These are phyloP conservation scores for Xestia ashworthii DNA, from an alignment of 2,888 invertebrate species.

Conservation along the genomic window DNA sequence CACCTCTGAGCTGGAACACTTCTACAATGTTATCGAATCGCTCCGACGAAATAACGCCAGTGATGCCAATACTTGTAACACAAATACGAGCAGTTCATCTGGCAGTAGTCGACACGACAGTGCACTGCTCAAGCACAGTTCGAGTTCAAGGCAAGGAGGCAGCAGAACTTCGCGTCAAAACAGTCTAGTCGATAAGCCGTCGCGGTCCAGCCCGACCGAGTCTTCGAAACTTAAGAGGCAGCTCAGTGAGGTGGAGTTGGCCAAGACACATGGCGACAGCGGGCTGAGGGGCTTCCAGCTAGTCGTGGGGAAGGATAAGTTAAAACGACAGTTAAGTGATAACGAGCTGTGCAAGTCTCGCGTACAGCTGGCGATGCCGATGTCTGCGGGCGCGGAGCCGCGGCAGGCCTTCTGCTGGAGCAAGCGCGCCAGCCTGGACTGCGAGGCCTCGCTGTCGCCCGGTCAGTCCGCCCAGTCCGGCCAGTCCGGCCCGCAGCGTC, in stretches of 20 bases:
- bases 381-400: conserved; percentile 88
- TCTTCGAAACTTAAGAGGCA: conserved; percentile 78
- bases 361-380: conserved; percentile 85
- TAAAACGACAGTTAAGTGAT: conserved; percentile 86
- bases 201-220: conserved; percentile 74
- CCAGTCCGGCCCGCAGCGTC: conserved; percentile 53
- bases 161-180: conserved; percentile 79
- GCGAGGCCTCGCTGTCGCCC: conserved; percentile 74
- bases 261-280: conserved; percentile 67
- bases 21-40: conserved; percentile 85
- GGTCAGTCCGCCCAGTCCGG: neutral
- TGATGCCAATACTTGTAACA: conserved; percentile 71
- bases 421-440: conserved; percentile 80
- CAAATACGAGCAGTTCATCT: conserved; percentile 82
- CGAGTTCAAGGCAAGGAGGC: conserved; percentile 64
- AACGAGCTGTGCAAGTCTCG: conserved; percentile 83
- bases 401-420: conserved; percentile 82
- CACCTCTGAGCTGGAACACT: conserved; percentile 81
- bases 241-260: conserved; percentile 82
- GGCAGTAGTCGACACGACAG: conserved; percentile 78
- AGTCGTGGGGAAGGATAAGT: conserved; percentile 84
- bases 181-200: conserved; percentile 80
- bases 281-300: conserved; percentile 82
- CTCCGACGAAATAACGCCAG: conserved; percentile 74
- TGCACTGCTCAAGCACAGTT: conserved; percentile 66